phyloP scores from a whole-genome alignment of 2,113 vertebrate genomes.

The Hyperopisus bebe region DNA sequence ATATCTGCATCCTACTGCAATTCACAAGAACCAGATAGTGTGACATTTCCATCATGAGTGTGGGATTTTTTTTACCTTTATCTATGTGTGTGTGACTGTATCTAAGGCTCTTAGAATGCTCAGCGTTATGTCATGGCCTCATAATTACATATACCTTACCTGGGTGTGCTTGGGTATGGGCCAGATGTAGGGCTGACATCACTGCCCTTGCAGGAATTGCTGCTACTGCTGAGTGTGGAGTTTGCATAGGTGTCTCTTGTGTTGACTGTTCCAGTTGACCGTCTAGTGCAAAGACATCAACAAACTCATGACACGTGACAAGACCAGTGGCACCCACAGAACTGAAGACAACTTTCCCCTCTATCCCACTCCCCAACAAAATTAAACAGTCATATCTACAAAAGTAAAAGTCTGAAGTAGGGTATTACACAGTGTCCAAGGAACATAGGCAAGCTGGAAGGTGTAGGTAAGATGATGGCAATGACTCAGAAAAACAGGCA shows the following conservation, averaged over 20 bases:
- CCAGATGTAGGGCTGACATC: constrained; percentile 80
- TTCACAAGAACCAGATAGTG: not conserved
- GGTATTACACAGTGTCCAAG: not conserved
- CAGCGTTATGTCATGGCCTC: not conserved
- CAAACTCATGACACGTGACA: not conserved
- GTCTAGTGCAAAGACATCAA: constrained; percentile 54
- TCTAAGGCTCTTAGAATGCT: not conserved
- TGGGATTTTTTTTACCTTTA: not conserved
- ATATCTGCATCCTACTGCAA: not conserved
- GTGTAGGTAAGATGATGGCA: not conserved
- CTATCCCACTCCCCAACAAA: not conserved
- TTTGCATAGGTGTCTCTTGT: constrained; percentile 71
- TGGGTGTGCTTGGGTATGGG: constrained; percentile 63
- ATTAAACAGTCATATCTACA: not conserved
- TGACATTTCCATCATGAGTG: not conserved
- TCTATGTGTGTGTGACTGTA: not conserved
- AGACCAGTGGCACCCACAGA: not conserved
- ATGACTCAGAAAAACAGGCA: not conserved
- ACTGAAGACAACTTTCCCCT: not conserved
- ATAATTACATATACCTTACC: constrained; percentile 38
- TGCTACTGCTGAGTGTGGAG: constrained; percentile 78
- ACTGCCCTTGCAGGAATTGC: constrained; percentile 75
- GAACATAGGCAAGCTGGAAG: not conserved
- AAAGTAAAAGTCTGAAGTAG: not conserved
- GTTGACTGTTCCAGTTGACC: constrained; percentile 73